A percentile compares a stretch with the other conserved stretches of the same genome.
Evolutionary conservation across 2,797 vertebrate species (phyloP).

Genomic region (Helarctos malayanus): DNA sequence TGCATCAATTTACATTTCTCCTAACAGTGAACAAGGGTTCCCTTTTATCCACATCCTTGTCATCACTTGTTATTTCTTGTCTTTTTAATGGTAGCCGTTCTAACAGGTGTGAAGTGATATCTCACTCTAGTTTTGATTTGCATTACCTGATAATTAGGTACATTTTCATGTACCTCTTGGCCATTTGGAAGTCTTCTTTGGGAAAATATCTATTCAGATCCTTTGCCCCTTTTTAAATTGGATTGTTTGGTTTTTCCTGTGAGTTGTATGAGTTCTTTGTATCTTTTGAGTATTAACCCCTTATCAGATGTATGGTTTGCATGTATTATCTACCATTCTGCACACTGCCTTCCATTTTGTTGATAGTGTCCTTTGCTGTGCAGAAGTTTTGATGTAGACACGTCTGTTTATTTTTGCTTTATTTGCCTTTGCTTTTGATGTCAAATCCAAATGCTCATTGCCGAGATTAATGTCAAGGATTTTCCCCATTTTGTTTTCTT

Average conservation of each 20-base stretch:
- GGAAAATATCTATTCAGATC: not conserved
- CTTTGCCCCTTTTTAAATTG: not conserved
- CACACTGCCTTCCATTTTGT: not conserved
- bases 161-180: not conserved
- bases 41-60: not conserved
- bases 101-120: not conserved
- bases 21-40: not conserved
- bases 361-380: not conserved
- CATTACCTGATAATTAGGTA: not conserved
- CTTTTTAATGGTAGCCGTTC: not conserved
- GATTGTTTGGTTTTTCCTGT: not conserved
- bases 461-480: not conserved
- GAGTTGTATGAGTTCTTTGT: not conserved
- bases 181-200: not conserved
- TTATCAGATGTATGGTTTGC: not conserved
- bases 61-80: not conserved
- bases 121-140: not conserved
- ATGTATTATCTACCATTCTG: not conserved
- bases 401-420: not conserved
- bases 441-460: not conserved
- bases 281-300: not conserved
- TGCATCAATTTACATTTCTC: not conserved
- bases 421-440: not conserved
- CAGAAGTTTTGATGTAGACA: not conserved
- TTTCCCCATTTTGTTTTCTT: not conserved